These are phyloP conservation scores for Diorhabda carinulata DNA, from an alignment of 1,140 invertebrate species.

Conservation along the genomic window DNA sequence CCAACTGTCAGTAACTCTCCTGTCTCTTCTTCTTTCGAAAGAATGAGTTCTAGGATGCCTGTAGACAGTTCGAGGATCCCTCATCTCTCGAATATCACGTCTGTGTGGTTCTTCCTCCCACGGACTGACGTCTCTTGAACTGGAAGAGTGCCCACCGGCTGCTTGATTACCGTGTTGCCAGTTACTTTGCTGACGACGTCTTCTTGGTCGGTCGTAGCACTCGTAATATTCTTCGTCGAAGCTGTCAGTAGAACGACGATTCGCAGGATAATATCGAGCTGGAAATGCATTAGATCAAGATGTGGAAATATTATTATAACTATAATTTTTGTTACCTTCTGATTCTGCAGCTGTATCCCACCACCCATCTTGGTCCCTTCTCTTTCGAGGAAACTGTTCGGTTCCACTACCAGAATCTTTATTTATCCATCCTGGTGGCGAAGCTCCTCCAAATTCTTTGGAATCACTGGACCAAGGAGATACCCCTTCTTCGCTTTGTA, in stretches of 20 bases:
- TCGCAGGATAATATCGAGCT: conserved; percentile 37
- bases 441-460: conserved; percentile 57
- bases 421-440: conserved; percentile 50
- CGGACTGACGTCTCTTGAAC: conserved; percentile 65
- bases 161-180: conserved; percentile 25
- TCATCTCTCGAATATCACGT: conserved; percentile 40
- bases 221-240: conserved; percentile 47
- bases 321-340: conserved; percentile 34
- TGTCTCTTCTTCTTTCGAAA: conserved; percentile 40
- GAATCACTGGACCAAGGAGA: conserved; percentile 76
- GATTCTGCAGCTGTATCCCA: conserved; percentile 45
- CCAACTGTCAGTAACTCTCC: conserved; percentile 47
- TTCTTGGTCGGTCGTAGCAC: conserved; percentile 40
- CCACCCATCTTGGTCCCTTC: conserved; percentile 47
- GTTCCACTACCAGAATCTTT: conserved; percentile 45
- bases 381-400: conserved; percentile 47
- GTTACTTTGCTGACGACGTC: conserved; percentile 30
- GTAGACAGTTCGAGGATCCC: conserved; percentile 41
- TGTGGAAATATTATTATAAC: not conserved
- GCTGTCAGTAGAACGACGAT: conserved; percentile 46
- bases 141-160: conserved; percentile 58
- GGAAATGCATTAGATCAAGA: not conserved
- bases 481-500: conserved; percentile 53
- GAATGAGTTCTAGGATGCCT: conserved; percentile 35
- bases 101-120: conserved; percentile 63